Base-by-base conservation (phyloP, 2,888 invertebrate species). In the Ormyrus rosae region DNA sequence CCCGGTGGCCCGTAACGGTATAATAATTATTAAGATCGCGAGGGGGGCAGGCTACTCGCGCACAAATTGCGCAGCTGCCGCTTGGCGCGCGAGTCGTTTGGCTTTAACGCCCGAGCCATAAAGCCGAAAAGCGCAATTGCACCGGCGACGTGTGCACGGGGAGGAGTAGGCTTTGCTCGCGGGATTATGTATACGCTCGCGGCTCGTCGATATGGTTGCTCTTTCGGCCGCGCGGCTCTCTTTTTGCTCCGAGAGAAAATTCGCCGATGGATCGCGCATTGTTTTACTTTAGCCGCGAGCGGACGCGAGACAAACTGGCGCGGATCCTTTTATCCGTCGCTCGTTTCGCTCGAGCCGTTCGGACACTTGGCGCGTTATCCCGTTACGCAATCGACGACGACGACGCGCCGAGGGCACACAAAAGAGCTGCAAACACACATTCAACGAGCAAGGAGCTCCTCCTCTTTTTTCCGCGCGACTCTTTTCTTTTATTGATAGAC, bases 331-430 rank as follows among this genome's bases (percentile, higher is more conserved):
- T 19, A 77, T 83, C 79, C 79, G 65, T 79, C 79, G 73, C 83
- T 82, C 78, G 81, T 82, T 83, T 81, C 83, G 81, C 13, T 13
- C 74, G 82, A 83, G 81, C 82, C 80, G 82, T 85, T 85, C 13
- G 13, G 13, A 13, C 13, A 85, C 83, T 83, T 84, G 82, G n/a
- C 58, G 61, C 67, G 72, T 73, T 71, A 71, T 78, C 71, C 77
- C 71, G 71, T 78, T 78, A 78, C 70, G 71, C 64, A 64, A 65
- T 69, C 45, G 19, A 13, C 63, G 74, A 0, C 45, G 19, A 13
- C 63, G 74, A 0, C 58, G 19, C 19, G 19, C 19, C 19, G 19
- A 0, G 19, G 1, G 19, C 19, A 19, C 19, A 19, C 0, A 19
- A 19, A 19, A 19, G 1, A 19, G 19, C 19, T 19, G 19, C 19